Evolutionary conservation across 2,888 invertebrate species (phyloP).

Genomic region (Graphium colonna): DNA sequence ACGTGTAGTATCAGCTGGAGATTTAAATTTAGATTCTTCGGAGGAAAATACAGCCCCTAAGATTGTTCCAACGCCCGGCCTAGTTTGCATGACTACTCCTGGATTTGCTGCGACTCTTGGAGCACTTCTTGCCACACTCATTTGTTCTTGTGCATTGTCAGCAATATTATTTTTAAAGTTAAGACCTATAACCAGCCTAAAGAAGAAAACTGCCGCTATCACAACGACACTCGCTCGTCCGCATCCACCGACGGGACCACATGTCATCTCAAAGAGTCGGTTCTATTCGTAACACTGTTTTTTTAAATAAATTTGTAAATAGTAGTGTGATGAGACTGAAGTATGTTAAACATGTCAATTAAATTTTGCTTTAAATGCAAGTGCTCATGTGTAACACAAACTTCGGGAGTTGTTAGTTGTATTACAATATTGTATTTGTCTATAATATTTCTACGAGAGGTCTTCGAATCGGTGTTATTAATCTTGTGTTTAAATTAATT

Average conservation of each 20-base stretch:
- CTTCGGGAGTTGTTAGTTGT: slow-evolving; percentile 24
- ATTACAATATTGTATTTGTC: slow-evolving; percentile 2
- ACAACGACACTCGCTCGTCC: slow-evolving; percentile 71
- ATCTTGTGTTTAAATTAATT: slow-evolving; percentile 4
- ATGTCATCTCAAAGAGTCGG: slow-evolving; percentile 80
- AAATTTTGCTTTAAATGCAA: slow-evolving; percentile 53
- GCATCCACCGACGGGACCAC: slow-evolving; percentile 65
- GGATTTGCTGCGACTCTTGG: slow-evolving; percentile 93
- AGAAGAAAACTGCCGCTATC: slow-evolving; percentile 76
- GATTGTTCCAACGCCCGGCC: slow-evolving; percentile 83
- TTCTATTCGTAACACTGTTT: slow-evolving; percentile 82
- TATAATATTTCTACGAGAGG: not conserved
- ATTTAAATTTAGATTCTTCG: slow-evolving; percentile 88
- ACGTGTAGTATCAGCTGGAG: slow-evolving; percentile 94
- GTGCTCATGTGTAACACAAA: slow-evolving; percentile 50
- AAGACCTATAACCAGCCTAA: slow-evolving; percentile 82
- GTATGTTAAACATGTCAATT: slow-evolving; percentile 68
- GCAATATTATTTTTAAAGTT: slow-evolving; percentile 91
- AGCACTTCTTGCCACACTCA: slow-evolving; percentile 88
- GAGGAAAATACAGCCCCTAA: slow-evolving; percentile 82
- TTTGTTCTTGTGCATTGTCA: slow-evolving; percentile 92
- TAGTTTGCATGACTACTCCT: slow-evolving; percentile 97
- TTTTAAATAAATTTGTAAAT: slow-evolving; percentile 73
- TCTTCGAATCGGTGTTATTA: not conserved
- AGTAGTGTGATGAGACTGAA: slow-evolving; percentile 79